Evolutionary conservation across 2,888 invertebrate species (phyloP).

Genomic region (Lissonota sp.): DNA sequence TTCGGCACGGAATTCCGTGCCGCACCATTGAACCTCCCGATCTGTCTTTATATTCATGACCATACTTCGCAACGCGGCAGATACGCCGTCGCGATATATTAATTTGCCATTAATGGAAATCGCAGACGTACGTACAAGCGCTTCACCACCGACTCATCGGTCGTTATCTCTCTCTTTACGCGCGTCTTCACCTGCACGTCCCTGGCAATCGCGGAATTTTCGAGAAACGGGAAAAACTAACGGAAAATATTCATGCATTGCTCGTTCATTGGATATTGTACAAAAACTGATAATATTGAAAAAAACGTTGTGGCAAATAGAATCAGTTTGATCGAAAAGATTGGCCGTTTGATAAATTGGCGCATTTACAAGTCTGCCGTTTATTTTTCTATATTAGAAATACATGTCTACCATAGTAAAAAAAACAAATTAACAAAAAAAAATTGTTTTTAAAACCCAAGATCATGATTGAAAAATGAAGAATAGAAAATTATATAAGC

Average conservation of each 20-base stretch:
- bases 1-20: slow-evolving; percentile 8
- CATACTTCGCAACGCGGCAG: slow-evolving; percentile 59
- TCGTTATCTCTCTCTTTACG: slow-evolving; percentile 6
- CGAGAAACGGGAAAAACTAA: too few species aligned
- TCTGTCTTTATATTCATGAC: slow-evolving; percentile 74
- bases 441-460: not conserved
- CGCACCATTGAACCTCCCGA: slow-evolving; percentile 49
- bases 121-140: slow-evolving; percentile 33
- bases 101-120: slow-evolving; percentile 73
- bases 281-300: too few species aligned
- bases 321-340: too few species aligned
- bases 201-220: too few species aligned
- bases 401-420: too few species aligned
- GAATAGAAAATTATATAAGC: not conserved
- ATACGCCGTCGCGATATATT: slow-evolving; percentile 71
- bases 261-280: not conserved
- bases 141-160: not conserved
- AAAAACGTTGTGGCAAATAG: too few species aligned
- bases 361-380: too few species aligned
- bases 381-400: too few species aligned
- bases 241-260: not conserved
- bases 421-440: too few species aligned
- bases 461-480: not conserved
- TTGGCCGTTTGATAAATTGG: too few species aligned
- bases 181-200: not conserved